Base-by-base conservation (phyloP, 2,797 vertebrate genomes). In the Danio choprae region DNA sequence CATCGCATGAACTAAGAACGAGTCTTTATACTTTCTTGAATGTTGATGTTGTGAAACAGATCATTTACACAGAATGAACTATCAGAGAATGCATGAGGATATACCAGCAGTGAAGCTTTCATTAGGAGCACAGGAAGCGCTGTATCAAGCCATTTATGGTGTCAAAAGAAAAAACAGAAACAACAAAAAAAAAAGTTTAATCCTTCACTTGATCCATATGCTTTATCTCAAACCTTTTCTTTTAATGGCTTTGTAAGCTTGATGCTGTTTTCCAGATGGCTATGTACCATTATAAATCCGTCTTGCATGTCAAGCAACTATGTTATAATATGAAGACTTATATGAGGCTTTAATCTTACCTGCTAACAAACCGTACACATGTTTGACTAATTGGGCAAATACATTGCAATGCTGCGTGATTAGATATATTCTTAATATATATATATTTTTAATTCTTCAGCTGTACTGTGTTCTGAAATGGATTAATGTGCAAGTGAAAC, bases 211-310 rank as follows among this genome's bases (percentile, higher is more conserved):
- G 69, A 80, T 73, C 69, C 69, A 73, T 80, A 80, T 80, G 69
- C 78, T 73, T 73, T 73, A 64, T 80, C 29, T 80, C 59, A 80
- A 73, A 73, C 78, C 59, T 73, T 80, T 80, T 80, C 78, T 64
- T 80, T 80, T 73, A 80, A 80, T 73, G 78, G 69, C 58, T 80
- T 73, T 65, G 59, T 48, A 46, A 59, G 69, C 68, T 80, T 56
- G 69, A 73, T 73, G 77, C 77, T 79, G 77, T 73, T 80, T 80
- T 65, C 78, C 78, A 73, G 78, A 80, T 80, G 78, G 78, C 78
- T 58, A 65, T 80, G 60, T 73, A 80, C 38, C 29, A 73, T 80
- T 80, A 79, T 79, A 72, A 79, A 79, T 79, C 67, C n/a, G 67
- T 79, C 77, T 71, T 79, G 77, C 68, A 72, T 72, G 77, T 72